Evolutionary conservation across 2,113 vertebrate species (phyloP).

Genomic region (Onychostruthus taczanowskii): DNA sequence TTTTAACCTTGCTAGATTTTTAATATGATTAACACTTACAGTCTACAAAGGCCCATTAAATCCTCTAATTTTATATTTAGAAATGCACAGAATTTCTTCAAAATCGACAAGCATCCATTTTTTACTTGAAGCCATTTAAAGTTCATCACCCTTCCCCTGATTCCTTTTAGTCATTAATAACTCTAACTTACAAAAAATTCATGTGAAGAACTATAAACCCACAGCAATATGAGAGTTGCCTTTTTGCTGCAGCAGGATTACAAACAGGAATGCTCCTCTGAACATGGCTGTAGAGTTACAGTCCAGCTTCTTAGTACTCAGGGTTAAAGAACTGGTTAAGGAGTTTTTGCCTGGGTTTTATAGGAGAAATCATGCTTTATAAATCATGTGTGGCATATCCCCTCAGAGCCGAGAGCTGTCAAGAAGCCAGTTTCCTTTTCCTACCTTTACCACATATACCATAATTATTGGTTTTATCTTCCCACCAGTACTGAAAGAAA

Average conservation of each 20-base stretch:
- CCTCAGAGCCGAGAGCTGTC: rapidly evolving
- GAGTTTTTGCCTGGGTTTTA: neutral
- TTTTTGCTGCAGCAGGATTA: neutral
- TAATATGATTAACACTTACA: neutral
- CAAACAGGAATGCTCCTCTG: neutral
- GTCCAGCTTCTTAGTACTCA: neutral
- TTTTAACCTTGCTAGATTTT: neutral
- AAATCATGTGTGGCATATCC: neutral
- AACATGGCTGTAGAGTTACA: neutral
- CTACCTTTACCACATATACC: neutral
- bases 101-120: neutral
- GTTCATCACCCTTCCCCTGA: neutral
- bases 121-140: neutral
- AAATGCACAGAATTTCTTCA: neutral
- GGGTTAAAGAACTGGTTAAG: neutral
- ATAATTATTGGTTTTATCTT: neutral
- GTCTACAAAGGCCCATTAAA: neutral
- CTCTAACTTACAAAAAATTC: neutral
- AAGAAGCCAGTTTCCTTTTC: neutral
- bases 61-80: neutral
- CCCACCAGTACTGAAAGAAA: neutral
- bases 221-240: neutral
- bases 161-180: neutral
- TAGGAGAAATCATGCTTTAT: neutral
- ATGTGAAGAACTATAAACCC: neutral